Conservation (phyloP, 2,797 vertebrate species). For the Cuniculus paca region DNA sequence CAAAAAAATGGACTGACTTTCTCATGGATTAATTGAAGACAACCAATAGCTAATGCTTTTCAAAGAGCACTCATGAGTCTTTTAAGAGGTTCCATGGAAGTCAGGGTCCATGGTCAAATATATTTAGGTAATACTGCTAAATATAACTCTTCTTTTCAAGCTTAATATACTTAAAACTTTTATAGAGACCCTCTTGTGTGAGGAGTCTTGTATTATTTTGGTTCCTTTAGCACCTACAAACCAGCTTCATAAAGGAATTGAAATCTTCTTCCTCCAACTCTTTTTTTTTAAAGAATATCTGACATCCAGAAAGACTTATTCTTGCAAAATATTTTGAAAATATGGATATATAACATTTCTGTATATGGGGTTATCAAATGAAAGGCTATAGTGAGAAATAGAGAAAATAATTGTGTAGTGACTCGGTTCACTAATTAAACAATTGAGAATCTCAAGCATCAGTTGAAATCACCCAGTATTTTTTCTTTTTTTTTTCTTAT, state of each 20-base stretch:
- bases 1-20: background rate
- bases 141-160: background rate
- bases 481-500: background rate
- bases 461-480: background rate
- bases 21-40: background rate
- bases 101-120: background rate
- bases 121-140: background rate
- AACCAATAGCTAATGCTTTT: background rate
- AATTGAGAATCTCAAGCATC: background rate
- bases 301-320: background rate
- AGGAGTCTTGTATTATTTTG: background rate
- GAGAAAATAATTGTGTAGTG: background rate
- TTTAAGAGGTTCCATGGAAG: background rate
- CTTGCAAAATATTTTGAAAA: slow-evolving; percentile 6
- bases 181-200: background rate
- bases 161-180: background rate
- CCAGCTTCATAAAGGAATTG: background rate
- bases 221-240: background rate
- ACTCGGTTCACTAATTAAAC: slow-evolving; percentile 11
- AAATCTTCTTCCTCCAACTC: background rate
- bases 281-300: background rate
- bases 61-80: background rate
- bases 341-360: background rate
- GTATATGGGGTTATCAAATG: background rate
- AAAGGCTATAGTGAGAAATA: background rate